Evolutionary conservation across 2,113 vertebrate genomes (phyloP).

Genomic region (Rhinichthys klamathensis): DNA sequence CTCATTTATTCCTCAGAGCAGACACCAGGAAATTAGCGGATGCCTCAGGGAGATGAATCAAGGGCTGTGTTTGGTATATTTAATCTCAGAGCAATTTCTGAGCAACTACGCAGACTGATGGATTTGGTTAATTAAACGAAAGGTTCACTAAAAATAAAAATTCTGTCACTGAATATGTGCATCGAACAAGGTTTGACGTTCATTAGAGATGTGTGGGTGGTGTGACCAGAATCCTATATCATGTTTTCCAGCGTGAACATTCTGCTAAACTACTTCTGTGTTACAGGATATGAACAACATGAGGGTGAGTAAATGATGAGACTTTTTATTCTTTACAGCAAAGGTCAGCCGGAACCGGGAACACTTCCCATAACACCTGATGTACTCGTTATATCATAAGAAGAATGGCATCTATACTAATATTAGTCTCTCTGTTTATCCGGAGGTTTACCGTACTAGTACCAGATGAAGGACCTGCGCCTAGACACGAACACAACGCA

Average conservation of each 20-base stretch:
- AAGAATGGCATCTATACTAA: too few relatives aligned
- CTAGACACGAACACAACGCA: too few relatives aligned
- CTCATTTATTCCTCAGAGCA: constrained; percentile 21
- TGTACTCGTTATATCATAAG: too few relatives aligned
- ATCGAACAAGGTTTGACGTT: not conserved
- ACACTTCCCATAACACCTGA: too few relatives aligned
- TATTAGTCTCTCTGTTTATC: too few relatives aligned
- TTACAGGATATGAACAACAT: not conserved
- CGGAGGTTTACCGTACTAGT: too few relatives aligned
- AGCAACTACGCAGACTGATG: not conserved
- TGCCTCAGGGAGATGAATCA: not conserved
- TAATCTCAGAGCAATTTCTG: not conserved
- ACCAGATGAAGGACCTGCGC: too few relatives aligned
- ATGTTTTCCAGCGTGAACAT: not conserved
- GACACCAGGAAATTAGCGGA: not conserved
- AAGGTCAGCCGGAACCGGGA: too few relatives aligned
- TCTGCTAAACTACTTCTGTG: not conserved
- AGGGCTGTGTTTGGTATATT: constrained; percentile 18
- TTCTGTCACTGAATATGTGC: not conserved
- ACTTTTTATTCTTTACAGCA: not conserved
- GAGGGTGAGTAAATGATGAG: not conserved
- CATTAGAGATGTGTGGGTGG: not conserved
- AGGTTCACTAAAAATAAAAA: not conserved
- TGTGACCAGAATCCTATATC: not conserved
- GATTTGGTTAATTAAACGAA: constrained; percentile 2